Base-by-base conservation (phyloP, 30 jellyfish, hydroid and myxozoan genomes). In the Cassiopea xamachana region DNA sequence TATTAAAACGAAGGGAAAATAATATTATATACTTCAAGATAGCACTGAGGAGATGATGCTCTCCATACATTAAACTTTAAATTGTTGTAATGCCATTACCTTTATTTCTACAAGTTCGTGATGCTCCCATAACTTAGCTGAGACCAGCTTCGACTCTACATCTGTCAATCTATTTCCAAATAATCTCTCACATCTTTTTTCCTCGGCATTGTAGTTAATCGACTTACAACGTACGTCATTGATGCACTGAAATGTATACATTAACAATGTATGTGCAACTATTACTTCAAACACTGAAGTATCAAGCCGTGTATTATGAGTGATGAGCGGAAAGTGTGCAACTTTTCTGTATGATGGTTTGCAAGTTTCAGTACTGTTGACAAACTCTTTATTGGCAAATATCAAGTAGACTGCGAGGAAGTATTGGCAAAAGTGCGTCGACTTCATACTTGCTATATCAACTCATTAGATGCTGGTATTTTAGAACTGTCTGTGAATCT, bases 171-270 rank as follows among this genome's bases (percentile, higher is more conserved):
- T 49, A 1, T 46, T 49, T 17, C 5, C 46, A 16, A 55, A 78
- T 50, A 78, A 78, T 18, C 14, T 46, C 73, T 78, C 87, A 16
- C 87, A 78, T 43, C 19, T 78, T 19, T 78, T 49, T 3, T 77
- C 7, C 1, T 60, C 51, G 46, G 12, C 47, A 48, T 78, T 78
- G 76, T 48, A 78, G 39, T 78, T 78, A 2, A 78, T 12, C 0
- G 87, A 48, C 51, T 78, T 48, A 51, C 87, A 78, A 0, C 0
- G 60, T 2, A 51, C 7, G 12, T 55, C 64, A 55, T 55, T 6
- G 12, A 10, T 55, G 12, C 64, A 55, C 64, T 55, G 7, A 10
- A 55, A 10, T 3, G 64, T 3, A 10, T 0, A 55, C 0, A 10
- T 55, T 55, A 55, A 3, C 12, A 10, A 55, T 55, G 64, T 55